Percentiles rank a stretch among this genome's conserved stretches.
These are phyloP conservation scores for Origma solitaria DNA, from an alignment of 2,113 vertebrate genomes.

Conservation along the genomic window DNA sequence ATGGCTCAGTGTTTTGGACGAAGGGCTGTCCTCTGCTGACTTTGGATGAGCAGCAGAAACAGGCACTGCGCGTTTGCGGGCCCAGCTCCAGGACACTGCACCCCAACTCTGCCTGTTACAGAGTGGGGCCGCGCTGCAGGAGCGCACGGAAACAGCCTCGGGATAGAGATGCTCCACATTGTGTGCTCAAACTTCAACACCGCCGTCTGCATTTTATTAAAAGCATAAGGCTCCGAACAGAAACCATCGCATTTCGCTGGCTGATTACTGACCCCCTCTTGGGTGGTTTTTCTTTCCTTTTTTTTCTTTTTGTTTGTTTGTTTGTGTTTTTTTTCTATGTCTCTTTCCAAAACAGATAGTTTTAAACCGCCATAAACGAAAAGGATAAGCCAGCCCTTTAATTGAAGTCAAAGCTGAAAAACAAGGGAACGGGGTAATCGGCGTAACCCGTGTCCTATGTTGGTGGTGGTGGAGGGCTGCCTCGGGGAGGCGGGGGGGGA, in stretches of 20 bases:
- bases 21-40: background rate
- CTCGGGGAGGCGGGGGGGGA: background rate
- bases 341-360: background rate
- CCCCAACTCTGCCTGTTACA: rapidly evolving
- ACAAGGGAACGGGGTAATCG: background rate
- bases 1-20: rapidly evolving
- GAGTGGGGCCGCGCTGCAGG: background rate
- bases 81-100: background rate
- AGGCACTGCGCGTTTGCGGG: background rate
- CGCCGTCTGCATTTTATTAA: background rate
- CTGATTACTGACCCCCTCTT: background rate
- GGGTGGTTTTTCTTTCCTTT: rapidly evolving
- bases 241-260: background rate
- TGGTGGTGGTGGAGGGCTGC: background rate
- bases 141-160: background rate
- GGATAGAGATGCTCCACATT: rapidly evolving
- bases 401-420: slow-evolving; percentile 33
- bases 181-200: background rate
- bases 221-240: background rate
- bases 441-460: background rate
- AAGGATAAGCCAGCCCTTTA: background rate
- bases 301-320: too few species aligned
- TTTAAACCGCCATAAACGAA: background rate
- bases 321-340: rapidly evolving
- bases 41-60: background rate